phyloP scores from a whole-genome alignment of 2,888 invertebrate genomes.

The Scaptomyza parva region DNA sequence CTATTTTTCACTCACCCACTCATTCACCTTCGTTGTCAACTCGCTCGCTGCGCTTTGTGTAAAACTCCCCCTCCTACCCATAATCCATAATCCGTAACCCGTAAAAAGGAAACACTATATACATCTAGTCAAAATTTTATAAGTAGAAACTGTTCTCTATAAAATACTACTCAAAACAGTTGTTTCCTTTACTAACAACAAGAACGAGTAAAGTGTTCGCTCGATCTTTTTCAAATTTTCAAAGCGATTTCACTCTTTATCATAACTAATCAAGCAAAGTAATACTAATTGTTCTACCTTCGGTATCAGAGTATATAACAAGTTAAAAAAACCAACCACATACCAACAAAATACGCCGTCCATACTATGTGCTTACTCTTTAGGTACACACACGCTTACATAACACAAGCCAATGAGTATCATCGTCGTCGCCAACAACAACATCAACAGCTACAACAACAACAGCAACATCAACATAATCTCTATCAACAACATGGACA shows the following conservation, averaged over 20 bases:
- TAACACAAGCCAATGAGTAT: conserved; percentile 84
- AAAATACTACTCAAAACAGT: conserved; percentile 25
- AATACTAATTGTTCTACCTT: not conserved
- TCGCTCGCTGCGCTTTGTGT: conserved; percentile 50
- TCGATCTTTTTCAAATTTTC: not conserved
- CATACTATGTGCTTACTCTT: conserved; percentile 65
- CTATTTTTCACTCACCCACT: conserved; percentile 4
- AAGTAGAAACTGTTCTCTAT: not conserved
- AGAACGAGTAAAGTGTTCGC: conserved; percentile 10
- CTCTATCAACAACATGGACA: conserved; percentile 21
- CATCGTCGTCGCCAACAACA: conserved; percentile 83
- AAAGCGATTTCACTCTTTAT: conserved; percentile 2
- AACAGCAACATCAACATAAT: conserved; percentile 71
- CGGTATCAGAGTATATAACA: conserved; percentile 9
- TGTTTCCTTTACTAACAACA: conserved; percentile 43
- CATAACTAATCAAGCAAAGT: conserved; percentile 3
- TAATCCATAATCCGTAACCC: no score
- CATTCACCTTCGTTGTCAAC: conserved; percentile 19
- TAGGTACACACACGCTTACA: conserved; percentile 85
- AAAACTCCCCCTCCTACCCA: conserved; percentile 9
- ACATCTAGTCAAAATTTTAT: not conserved
- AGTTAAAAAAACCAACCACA: conserved; percentile 22
- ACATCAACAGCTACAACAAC: conserved; percentile 68
- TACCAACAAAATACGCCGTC: conserved; percentile 34
- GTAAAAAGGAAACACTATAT: conserved; percentile 5